Conservation (phyloP, 2,797 vertebrate genomes). For the Cossypha caffra region DNA sequence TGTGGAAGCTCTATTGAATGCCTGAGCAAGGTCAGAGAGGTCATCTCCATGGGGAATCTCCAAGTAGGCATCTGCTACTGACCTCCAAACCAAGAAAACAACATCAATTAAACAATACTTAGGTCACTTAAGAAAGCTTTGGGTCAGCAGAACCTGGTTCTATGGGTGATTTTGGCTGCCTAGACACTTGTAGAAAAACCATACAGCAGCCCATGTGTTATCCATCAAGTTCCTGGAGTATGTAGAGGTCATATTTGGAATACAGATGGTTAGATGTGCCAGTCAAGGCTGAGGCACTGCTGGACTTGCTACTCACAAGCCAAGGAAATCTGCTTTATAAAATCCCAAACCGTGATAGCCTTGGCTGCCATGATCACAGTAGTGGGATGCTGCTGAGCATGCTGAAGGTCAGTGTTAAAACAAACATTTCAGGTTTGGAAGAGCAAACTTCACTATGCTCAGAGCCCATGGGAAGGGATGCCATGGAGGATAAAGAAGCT, state of each 20-base stretch:
- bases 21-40: neutral
- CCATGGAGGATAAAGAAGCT: neutral
- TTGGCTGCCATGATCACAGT: neutral
- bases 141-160: neutral
- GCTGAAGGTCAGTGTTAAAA: neutral
- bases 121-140: neutral
- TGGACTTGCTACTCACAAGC: neutral
- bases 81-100: neutral
- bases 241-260: neutral
- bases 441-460: neutral
- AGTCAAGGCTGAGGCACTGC: neutral
- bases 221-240: neutral
- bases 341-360: neutral
- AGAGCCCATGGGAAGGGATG: neutral
- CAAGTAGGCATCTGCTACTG: neutral
- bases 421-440: neutral
- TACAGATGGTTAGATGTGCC: neutral
- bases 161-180: neutral
- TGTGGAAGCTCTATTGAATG: neutral
- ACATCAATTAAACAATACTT: neutral
- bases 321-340: neutral
- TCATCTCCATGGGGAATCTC: neutral
- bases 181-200: neutral
- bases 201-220: neutral
- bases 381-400: neutral